Percentiles rank a stretch among this genome's conserved stretches.
phyloP scores from a whole-genome alignment of 2,888 invertebrate genomes.

The Drosophila barbarae region DNA sequence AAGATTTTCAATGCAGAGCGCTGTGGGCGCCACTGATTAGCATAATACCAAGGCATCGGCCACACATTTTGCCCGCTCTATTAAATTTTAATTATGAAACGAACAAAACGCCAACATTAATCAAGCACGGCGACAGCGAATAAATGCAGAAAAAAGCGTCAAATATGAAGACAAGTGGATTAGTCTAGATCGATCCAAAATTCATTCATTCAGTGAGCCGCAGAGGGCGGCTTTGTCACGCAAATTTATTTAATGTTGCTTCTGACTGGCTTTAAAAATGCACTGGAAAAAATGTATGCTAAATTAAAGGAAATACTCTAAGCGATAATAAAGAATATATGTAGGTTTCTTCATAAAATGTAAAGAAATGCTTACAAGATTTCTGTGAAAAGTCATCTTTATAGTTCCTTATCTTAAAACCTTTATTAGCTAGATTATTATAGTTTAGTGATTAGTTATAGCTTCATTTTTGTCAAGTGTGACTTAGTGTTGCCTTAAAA shows the following conservation, averaged over 20 bases:
- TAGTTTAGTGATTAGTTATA: too few species aligned
- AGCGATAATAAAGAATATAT: too few species aligned
- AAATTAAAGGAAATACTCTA: too few species aligned
- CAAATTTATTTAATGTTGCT: slow-evolving; percentile 47
- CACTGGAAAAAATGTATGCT: background rate
- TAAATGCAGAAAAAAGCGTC: slow-evolving; percentile 32
- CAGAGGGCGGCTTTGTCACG: slow-evolving; percentile 61
- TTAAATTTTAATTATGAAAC: slow-evolving; percentile 63
- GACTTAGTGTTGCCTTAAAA: background rate
- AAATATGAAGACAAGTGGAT: slow-evolving; percentile 30
- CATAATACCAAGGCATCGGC: slow-evolving; percentile 60
- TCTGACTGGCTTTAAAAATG: slow-evolving; percentile 23
- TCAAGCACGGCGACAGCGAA: slow-evolving; percentile 24
- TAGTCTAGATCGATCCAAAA: slow-evolving; percentile 32
- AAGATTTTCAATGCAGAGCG: slow-evolving; percentile 21
- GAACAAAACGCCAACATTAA: slow-evolving; percentile 52
- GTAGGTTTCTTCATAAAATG: too few species aligned
- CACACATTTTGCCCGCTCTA: slow-evolving; percentile 44
- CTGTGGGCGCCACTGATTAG: slow-evolving; percentile 47
- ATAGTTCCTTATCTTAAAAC: too few species aligned
- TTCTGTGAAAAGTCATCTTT: background rate
- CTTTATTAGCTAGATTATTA: too few species aligned
- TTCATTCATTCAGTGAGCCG: slow-evolving; percentile 33
- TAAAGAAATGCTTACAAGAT: background rate
- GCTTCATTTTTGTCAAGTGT: background rate